A percentile compares a stretch with the other conserved stretches of the same genome.
These are phyloP conservation scores for Chelon auratus DNA, from an alignment of 2,797 vertebrate species.

Conservation along the genomic window DNA sequence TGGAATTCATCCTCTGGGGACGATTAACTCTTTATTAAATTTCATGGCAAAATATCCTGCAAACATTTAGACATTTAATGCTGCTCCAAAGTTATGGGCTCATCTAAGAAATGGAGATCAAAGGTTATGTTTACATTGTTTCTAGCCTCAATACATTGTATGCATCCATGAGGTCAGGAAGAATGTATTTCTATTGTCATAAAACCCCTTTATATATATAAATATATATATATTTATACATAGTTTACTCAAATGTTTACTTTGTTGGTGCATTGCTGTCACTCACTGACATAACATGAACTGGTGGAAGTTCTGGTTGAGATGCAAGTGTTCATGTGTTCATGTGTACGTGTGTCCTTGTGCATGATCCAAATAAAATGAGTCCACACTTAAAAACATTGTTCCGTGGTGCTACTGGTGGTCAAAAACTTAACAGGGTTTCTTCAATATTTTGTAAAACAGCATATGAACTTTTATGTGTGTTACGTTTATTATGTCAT, in stretches of 20 bases:
- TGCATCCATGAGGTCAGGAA: background rate
- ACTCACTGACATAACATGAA: background rate
- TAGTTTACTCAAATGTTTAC: background rate
- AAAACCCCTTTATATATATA: background rate
- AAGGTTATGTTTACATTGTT: background rate
- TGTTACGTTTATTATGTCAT: background rate
- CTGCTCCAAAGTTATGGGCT: background rate
- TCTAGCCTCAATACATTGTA: background rate
- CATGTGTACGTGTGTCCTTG: background rate
- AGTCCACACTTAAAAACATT: background rate
- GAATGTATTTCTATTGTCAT: background rate
- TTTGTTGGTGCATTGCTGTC: background rate
- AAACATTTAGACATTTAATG: background rate
- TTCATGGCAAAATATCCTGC: background rate
- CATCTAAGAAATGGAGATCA: background rate
- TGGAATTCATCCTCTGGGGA: too few species aligned
- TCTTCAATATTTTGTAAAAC: conserved; percentile 1
- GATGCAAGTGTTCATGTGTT: background rate
- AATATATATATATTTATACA: background rate
- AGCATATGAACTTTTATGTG: background rate
- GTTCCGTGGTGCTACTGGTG: background rate
- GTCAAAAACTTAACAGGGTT: background rate
- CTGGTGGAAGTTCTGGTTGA: background rate
- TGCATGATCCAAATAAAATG: background rate
- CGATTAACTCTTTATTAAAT: background rate